Conservation (phyloP, 1,140 invertebrate genomes). For the Drosophila sucinea region DNA sequence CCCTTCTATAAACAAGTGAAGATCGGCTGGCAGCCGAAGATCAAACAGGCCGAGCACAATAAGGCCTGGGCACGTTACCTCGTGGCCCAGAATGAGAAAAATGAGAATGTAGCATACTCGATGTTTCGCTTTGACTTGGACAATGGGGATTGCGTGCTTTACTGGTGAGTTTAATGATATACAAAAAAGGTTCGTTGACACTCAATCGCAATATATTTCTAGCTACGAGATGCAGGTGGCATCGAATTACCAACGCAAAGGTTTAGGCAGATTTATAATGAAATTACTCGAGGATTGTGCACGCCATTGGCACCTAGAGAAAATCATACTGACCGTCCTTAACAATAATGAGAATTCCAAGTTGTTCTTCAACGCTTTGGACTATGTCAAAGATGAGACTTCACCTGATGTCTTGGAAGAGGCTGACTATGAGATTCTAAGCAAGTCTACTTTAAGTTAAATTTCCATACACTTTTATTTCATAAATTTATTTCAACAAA, state of each 20-base stretch:
- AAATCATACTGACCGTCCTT: slow-evolving; percentile 92
- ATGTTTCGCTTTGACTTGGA: slow-evolving; percentile 94
- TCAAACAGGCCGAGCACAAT: slow-evolving; percentile 87
- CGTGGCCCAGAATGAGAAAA: slow-evolving; percentile 84
- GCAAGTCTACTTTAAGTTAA: slow-evolving; percentile 81
- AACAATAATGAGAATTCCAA: slow-evolving; percentile 88
- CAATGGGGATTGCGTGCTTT: slow-evolving; percentile 89
- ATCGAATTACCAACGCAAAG: slow-evolving; percentile 86
- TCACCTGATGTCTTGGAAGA: slow-evolving; percentile 84
- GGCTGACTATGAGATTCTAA: slow-evolving; percentile 85
- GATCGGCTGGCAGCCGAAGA: slow-evolving; percentile 88
- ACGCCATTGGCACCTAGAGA: slow-evolving; percentile 88
- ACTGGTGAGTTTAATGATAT: slow-evolving; percentile 86
- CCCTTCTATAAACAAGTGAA: slow-evolving; percentile 84
- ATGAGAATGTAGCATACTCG: slow-evolving; percentile 87
- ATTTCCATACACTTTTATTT: slow-evolving; percentile 33
- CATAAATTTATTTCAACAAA: slow-evolving; percentile 53
- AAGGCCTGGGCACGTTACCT: slow-evolving; percentile 87
- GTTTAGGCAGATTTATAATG: slow-evolving; percentile 92
- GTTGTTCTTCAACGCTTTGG: slow-evolving; percentile 89
- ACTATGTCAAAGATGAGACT: slow-evolving; percentile 84
- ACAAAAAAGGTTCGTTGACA: neutral
- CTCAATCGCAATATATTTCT: neutral
- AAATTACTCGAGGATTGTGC: slow-evolving; percentile 90
- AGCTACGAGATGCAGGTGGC: slow-evolving; percentile 94